These are phyloP conservation scores for Procambarus virginalis DNA, from an alignment of 1,140 invertebrate species.

Conservation along the genomic window DNA sequence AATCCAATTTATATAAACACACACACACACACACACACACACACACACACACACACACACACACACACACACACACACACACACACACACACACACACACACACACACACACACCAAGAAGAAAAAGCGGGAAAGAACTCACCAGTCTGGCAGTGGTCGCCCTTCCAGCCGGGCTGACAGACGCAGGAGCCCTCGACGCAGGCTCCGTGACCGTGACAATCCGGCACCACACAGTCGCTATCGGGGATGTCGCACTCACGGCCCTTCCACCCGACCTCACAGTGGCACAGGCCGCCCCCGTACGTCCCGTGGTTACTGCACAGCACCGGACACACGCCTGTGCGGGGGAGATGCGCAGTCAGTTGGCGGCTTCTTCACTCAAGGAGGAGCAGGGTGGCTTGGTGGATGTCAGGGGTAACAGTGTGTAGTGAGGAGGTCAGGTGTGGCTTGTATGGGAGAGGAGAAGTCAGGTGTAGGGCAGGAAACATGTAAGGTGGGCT, in stretches of 20 bases:
- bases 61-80: not conserved
- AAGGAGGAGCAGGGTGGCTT: no score
- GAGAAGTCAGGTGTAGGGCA: no score
- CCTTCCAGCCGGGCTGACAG: slow-evolving; percentile 93
- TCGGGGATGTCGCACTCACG: slow-evolving; percentile 94
- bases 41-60: not conserved
- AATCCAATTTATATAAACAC: not conserved
- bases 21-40: not conserved
- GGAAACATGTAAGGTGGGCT: no score
- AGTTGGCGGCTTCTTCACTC: no score
- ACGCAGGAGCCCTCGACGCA: slow-evolving; percentile 91
- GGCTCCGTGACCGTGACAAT: slow-evolving; percentile 92
- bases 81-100: no score
- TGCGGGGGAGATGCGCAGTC: slow-evolving; percentile 71
- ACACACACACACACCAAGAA: no score
- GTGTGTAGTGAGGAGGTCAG: no score
- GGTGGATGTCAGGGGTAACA: no score
- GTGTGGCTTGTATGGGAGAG: no score
- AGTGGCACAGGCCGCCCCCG: slow-evolving; percentile 94
- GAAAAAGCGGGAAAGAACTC: slow-evolving; percentile 73
- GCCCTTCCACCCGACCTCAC: slow-evolving; percentile 97
- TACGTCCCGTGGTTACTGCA: slow-evolving; percentile 98
- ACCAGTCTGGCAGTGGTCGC: slow-evolving; percentile 88
- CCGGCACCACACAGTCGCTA: slow-evolving; percentile 91
- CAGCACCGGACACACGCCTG: slow-evolving; percentile 95